Conservation (phyloP, 2,113 vertebrate species). For the Otocyon megalotis region DNA sequence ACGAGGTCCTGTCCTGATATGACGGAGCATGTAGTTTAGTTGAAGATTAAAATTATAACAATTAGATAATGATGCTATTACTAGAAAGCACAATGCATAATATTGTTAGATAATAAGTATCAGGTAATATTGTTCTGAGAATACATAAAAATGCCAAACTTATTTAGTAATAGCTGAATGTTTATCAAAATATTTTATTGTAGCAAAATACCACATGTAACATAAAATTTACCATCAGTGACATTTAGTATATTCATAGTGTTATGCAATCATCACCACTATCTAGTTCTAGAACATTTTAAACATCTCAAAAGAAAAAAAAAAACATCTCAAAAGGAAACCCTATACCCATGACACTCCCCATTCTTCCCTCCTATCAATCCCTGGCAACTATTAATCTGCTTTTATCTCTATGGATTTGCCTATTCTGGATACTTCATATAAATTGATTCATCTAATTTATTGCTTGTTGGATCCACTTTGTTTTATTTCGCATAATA, state of each 20-base stretch:
- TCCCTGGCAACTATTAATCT: background rate
- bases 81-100: background rate
- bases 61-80: background rate
- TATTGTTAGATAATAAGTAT: background rate
- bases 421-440: background rate
- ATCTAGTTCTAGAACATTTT: background rate
- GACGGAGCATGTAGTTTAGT: background rate
- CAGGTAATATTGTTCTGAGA: slow-evolving; percentile 22
- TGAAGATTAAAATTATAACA: background rate
- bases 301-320: background rate
- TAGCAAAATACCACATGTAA: background rate
- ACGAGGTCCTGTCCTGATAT: background rate
- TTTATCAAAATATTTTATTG: background rate
- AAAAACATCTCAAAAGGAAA: background rate
- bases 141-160: slow-evolving; percentile 11
- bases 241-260: background rate
- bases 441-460: background rate
- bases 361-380: background rate
- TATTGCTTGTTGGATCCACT: background rate
- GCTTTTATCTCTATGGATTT: background rate
- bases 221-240: background rate
- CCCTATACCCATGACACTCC: background rate
- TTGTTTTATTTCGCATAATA: background rate
- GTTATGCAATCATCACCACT: background rate
- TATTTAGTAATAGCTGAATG: background rate